Base-by-base conservation (phyloP, 2,888 invertebrate species). In the Lycophotia porphyrea region DNA sequence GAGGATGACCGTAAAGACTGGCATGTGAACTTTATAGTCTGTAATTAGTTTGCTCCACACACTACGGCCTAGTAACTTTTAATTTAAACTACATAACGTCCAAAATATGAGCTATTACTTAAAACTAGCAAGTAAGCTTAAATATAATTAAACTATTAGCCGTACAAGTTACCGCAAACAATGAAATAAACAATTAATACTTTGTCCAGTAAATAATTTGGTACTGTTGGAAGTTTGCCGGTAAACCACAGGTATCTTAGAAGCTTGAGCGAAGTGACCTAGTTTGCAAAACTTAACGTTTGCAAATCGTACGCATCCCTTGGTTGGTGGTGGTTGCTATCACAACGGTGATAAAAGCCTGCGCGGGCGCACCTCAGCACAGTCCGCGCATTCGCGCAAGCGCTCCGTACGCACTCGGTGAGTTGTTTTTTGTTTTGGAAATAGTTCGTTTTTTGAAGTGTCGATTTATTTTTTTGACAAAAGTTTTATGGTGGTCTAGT, bases 341-440 rank as follows among this genome's bases (percentile, higher is more conserved):
- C 80, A 86, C 84, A 89, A 91, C 89, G 88, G 83, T 89, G 90
- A 94, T 96, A 96, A 91, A 96, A 93, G 92, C 91, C 86, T 84
- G 91, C 88, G 92, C 90, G 39, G 68, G 82, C 85, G 87, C 89
- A 81, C 34, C 73, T 55, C 80, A 71, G 73, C 90, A 91, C 95
- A 96, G 95, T 96, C 84, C 92, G 93, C 93, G 93, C 89, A 90
- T 82, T 90, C 92, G 87, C 92, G 92, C 93, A 88, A 91, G 94
- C 94, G 93, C 92, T 91, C 89, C 92, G 93, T 93, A 94, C 95
- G 94, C 91, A 92, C 90, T 91, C 95, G 96, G 96, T 96, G 95
- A 96, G 96, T 95, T 90, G 21, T 81, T 84, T 76, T 73, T 83
- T 76, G 73, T 65, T 81, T 72, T 58, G 31, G 49, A 80, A 80